A percentile compares a stretch with the other conserved stretches of the same genome.
phyloP scores from a whole-genome alignment of 2,113 vertebrate species.

The Rutilus rutilus region DNA sequence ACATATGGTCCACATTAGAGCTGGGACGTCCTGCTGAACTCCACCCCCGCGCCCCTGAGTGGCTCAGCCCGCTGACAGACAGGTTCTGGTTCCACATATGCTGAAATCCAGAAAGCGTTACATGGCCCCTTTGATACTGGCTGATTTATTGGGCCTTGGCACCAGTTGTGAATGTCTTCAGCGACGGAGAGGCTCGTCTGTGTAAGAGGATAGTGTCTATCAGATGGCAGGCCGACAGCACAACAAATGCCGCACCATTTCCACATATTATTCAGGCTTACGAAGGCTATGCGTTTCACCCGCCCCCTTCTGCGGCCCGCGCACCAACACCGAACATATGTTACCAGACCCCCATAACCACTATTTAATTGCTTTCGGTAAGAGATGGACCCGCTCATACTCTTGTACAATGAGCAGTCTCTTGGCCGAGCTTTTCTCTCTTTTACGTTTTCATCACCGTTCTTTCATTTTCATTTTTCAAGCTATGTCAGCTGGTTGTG shows the following conservation, averaged over 20 bases:
- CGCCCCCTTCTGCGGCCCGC: slow-evolving; percentile 43
- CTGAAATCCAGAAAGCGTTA: slow-evolving; percentile 82
- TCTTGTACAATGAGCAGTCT: neutral
- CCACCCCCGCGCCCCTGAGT: slow-evolving; percentile 67
- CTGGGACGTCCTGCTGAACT: slow-evolving; percentile 70
- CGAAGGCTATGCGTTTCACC: slow-evolving; percentile 50
- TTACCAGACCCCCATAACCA: slow-evolving; percentile 42
- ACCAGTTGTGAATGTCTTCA: slow-evolving; percentile 75
- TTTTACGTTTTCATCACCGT: slow-evolving; percentile 13
- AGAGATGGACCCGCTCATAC: neutral
- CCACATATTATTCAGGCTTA: slow-evolving; percentile 63
- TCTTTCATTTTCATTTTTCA: slow-evolving; percentile 12
- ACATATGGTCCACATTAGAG: slow-evolving; percentile 78
- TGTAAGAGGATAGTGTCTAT: slow-evolving; percentile 74
- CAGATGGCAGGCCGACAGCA: slow-evolving; percentile 64
- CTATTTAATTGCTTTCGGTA: slow-evolving; percentile 30
- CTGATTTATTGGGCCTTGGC: slow-evolving; percentile 81
- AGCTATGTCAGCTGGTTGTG: neutral
- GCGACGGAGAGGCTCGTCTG: slow-evolving; percentile 63
- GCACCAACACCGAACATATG: slow-evolving; percentile 46
- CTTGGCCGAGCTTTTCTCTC: neutral
- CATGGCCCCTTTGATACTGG: slow-evolving; percentile 81
- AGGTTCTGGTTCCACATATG: slow-evolving; percentile 80
- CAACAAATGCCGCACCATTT: slow-evolving; percentile 68
- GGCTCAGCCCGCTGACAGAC: slow-evolving; percentile 78